These are phyloP conservation scores for Ovis aries DNA, from an alignment of 2,113 vertebrate genomes.

Conservation along the genomic window DNA sequence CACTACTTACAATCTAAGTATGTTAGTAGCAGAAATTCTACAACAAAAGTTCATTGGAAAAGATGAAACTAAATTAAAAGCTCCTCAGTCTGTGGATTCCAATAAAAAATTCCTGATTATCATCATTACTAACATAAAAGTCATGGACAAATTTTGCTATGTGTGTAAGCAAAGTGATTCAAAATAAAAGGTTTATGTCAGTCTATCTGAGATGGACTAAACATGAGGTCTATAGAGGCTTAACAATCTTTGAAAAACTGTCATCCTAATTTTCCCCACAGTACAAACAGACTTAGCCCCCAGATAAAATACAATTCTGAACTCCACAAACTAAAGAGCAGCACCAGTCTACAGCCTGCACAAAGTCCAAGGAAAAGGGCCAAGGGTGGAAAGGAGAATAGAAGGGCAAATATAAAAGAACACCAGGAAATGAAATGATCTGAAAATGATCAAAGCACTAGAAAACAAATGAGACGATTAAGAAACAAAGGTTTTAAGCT, in stretches of 20 bases:
- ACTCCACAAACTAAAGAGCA: not conserved
- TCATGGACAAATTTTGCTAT: not conserved
- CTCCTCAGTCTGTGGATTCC: not conserved
- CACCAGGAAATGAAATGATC: not conserved
- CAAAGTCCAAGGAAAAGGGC: not conserved
- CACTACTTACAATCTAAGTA: not conserved
- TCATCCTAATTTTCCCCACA: not conserved
- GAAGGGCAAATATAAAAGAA: not conserved
- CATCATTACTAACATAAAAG: not conserved
- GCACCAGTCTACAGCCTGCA: not conserved
- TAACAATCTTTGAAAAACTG: not conserved
- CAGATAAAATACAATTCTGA: not conserved
- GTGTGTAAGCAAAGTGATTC: not conserved
- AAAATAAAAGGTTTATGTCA: not conserved
- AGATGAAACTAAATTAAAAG: conserved; percentile 18
- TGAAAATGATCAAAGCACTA: not conserved
- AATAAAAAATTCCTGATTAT: not conserved
- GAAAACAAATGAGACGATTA: not conserved
- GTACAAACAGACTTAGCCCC: not conserved
- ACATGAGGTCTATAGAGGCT: not conserved
- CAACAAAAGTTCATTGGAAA: not conserved
- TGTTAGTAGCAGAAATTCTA: not conserved
- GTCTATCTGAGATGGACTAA: not conserved
- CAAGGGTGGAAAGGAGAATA: not conserved
- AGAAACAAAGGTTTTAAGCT: not conserved